These are phyloP conservation scores for Morpho deidamia DNA, from an alignment of 2,888 invertebrate species.

Conservation along the genomic window DNA sequence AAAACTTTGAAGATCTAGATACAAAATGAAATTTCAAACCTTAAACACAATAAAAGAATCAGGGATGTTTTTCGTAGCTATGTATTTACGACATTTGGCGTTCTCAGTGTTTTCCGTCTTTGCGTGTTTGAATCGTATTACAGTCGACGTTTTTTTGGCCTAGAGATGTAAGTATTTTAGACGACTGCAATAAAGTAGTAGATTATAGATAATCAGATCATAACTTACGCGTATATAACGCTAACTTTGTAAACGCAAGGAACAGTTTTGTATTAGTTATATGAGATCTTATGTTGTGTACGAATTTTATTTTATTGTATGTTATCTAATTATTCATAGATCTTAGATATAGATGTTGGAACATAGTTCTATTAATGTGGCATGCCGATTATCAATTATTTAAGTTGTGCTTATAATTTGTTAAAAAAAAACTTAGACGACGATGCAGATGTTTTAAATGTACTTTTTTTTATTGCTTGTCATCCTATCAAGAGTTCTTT, in stretches of 20 bases:
- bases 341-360: no score
- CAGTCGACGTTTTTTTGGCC: constrained; percentile 1
- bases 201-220: not conserved
- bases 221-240: not conserved
- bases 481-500: no score
- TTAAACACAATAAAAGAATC: constrained; percentile 5
- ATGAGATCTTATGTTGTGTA: no score
- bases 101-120: not conserved
- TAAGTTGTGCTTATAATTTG: no score
- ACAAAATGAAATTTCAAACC: constrained; percentile 3
- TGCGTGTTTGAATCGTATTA: constrained; percentile 4
- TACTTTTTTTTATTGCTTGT: no score
- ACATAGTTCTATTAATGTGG: no score
- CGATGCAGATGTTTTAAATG: no score
- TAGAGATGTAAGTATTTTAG: constrained; percentile 4
- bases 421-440: no score
- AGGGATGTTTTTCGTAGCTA: constrained; percentile 3
- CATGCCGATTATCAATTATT: no score
- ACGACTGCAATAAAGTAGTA: constrained; percentile 1
- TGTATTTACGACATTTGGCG: constrained; percentile 2
- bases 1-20: not conserved
- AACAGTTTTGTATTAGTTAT: no score
- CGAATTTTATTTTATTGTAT: no score
- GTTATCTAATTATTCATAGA: no score
- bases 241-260: not conserved